Base-by-base conservation (phyloP, 1,140 invertebrate species). In the Dryas iulia region DNA sequence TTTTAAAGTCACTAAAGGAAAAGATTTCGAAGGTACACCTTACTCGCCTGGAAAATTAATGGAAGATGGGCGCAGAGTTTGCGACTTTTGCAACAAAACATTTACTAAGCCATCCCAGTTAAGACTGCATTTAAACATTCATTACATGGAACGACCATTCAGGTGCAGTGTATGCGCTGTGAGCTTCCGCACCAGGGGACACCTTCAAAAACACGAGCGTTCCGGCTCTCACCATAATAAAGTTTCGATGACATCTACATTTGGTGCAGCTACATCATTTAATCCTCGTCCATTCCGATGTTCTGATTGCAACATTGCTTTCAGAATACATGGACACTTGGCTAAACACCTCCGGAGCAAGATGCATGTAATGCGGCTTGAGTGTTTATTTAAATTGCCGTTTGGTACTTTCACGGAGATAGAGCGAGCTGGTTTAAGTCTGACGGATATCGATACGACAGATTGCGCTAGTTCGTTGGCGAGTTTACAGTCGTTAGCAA, bases 371-470 rank as follows among this genome's bases (percentile, higher is more conserved):
- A 98, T 98, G 95, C 96, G 97, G 80, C 93, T 99, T 39, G 98
- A 99, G 88, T 98, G 97, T 87, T 89, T 98, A 26, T 96, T 95
- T 47, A 99, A 99, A 92, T 87, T 99, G 67, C 98, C 98, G 0
- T 98, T 98, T 82, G 98, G 98, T n/a, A 97, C 97, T 26, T 99
- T 98, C 84, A 97, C 97, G 24, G 97, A 98, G 92, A 96, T 99
- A 81, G 98, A 99, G 89, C 93, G 97, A 24, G 96, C 96, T 18
- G 97, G 97, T 39, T 94, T 98, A 52, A 97, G 97, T 90, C 93
- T 98, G 67, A 98, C 97, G 71, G 97, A 98, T 89, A 98, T 98
- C 78, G 97, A 98, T 86, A 98, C 97, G 2, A 96, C 97, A 23
- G 98, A 98, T 92, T 98, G 97, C 93, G 96, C 97, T 81, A 97